Evolutionary conservation across 2,888 invertebrate species (phyloP), one percentile per base, ranked within the genome.

Genomic region (Dichetophora obliterata): DNA sequence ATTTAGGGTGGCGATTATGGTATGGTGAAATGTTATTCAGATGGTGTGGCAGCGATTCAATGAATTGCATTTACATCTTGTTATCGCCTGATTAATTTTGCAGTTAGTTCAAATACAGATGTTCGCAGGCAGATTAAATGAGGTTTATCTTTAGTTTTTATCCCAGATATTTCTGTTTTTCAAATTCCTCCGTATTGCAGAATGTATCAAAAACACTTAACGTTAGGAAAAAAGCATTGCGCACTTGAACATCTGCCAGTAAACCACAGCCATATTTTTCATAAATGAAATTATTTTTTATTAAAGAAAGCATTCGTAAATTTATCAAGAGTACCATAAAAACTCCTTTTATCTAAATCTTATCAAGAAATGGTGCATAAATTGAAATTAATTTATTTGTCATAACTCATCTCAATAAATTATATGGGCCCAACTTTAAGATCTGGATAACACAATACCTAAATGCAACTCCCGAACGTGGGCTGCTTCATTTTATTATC

Each of bases 1-100:
- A 22, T 24, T 24, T 37, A 24, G 59, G 8, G 11, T 16, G 37
- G 71, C 9, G 43, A 24, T 1, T 8, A 2, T n/a, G 14, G 43
- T 57, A 2, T 37, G 24, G 57, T n/a, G 59, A 43, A 57, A 72
- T 37, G 11, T 22, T 16, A 22, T 24, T 31, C 37, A 68, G 66
- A 27, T 50, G 63, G 19, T 59, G 24, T 43, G n/a, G 37, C 52
- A 11, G 31, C 31, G 6, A 86, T 87, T 86, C 86, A 86, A 85
- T 86, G 86, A 85, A 86, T 86, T 84, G 77, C 85, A 86, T 86
- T 86, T 86, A 86, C 86, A 87, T 86, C 86, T 86, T 86, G 86
- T 87, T 87, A 86, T 86, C 86, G 86, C 83, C 82, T 87, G 86
- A 86, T 86, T 86, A 86, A 86, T 85, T 86, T 83, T 84, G 82